phyloP scores from a whole-genome alignment of 2,113 vertebrate species.

The Entosphenus tridentatus region DNA sequence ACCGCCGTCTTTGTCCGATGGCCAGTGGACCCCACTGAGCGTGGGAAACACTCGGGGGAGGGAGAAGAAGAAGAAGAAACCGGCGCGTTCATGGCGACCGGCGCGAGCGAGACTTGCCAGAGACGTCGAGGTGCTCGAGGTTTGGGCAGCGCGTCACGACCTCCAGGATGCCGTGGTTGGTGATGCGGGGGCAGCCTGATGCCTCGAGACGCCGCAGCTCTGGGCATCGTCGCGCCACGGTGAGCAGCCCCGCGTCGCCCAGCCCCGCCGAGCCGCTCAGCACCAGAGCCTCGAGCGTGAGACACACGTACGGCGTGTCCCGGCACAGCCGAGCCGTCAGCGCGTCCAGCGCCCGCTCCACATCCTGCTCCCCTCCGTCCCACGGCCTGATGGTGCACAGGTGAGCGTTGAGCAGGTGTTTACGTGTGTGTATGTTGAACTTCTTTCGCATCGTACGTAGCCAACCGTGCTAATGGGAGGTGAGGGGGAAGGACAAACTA shows the following conservation, averaged over 20 bases:
- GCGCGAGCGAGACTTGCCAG: neutral
- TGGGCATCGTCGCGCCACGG: neutral
- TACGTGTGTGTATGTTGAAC: no score
- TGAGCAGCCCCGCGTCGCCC: neutral
- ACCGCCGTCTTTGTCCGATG: no score
- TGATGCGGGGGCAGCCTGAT: neutral
- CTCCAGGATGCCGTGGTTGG: conserved; percentile 4
- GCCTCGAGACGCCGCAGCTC: conserved; percentile 2
- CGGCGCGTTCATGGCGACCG: no score
- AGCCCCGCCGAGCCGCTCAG: neutral
- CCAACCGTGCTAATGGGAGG: no score
- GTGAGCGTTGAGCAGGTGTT: no score
- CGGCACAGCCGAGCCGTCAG: conserved; percentile 1
- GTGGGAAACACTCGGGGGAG: no score
- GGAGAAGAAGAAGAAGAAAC: no score
- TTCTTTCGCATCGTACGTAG: no score
- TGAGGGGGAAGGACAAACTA: no score
- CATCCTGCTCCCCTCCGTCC: neutral
- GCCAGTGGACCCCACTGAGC: no score
- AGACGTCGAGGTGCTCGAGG: conserved; percentile 3
- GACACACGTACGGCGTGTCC: conserved; percentile 4
- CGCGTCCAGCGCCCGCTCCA: conserved; percentile 3
- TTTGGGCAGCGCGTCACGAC: conserved; percentile 5
- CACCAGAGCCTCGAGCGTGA: neutral
- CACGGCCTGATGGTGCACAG: no score